phyloP scores from a whole-genome alignment of 2,113 vertebrate genomes.

The Oncorhynchus tshawytscha region DNA sequence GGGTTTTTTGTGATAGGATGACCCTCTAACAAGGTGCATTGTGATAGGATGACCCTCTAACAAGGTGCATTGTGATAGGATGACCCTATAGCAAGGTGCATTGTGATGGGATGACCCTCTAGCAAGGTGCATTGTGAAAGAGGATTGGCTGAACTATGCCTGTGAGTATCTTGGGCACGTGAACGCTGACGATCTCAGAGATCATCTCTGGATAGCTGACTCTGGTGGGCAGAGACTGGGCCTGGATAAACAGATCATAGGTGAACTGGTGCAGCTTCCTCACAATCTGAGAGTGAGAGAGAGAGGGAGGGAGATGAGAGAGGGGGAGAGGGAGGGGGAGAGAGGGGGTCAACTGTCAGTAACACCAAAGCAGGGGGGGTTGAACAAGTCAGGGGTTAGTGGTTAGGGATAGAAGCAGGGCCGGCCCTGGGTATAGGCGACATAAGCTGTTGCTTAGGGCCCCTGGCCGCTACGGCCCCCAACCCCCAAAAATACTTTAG shows the following conservation, averaged over 20 bases:
- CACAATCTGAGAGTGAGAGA: constrained; percentile 78
- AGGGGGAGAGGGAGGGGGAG: no score
- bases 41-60: no score
- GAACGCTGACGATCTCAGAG: constrained; percentile 94
- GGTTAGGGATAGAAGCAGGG: no score
- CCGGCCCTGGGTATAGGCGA: no score
- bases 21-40: constrained; percentile 13
- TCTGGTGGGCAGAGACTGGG: constrained; percentile 80
- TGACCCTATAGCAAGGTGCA: no score
- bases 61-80: not conserved
- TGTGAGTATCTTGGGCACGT: constrained; percentile 95
- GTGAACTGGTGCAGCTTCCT: constrained; percentile 95
- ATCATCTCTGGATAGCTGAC: constrained; percentile 98
- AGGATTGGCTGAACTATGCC: constrained; percentile 94
- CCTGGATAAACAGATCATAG: constrained; percentile 90
- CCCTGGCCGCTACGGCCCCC: no score
- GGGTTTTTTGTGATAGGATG: no score
- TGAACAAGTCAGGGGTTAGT: not conserved
- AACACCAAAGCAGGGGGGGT: not conserved
- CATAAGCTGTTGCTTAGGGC: no score
- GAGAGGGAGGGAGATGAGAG: not conserved
- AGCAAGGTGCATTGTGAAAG: constrained; percentile 76
- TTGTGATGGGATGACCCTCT: not conserved
- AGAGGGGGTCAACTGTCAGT: no score
- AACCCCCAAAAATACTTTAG: no score